Percentiles rank a stretch among this genome's conserved stretches.
These are phyloP conservation scores for Hypanus sabinus DNA, from an alignment of 2,113 vertebrate species.

Conservation along the genomic window DNA sequence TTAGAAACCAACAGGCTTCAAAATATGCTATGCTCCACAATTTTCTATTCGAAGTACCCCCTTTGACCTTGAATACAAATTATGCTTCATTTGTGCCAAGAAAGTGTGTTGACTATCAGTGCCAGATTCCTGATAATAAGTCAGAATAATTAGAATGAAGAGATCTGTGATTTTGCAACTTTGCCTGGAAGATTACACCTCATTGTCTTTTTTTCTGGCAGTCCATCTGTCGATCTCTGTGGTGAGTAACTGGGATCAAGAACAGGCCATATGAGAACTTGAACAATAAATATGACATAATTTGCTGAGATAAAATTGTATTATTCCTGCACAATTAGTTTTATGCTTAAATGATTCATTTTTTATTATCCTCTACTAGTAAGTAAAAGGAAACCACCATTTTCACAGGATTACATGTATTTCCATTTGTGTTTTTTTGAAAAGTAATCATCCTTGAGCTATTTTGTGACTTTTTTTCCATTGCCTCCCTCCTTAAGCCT, in stretches of 20 bases:
- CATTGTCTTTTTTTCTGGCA: neutral
- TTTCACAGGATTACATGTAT: neutral
- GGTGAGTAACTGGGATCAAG: neutral
- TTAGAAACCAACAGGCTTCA: neutral
- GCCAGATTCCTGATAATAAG: neutral
- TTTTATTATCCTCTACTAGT: neutral
- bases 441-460: neutral
- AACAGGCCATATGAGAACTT: neutral
- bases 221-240: neutral
- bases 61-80: neutral
- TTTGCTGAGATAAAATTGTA: neutral
- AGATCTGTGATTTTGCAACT: neutral
- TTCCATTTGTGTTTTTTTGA: neutral
- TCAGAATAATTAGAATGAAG: neutral
- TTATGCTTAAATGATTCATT: neutral
- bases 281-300: neutral
- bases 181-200: neutral
- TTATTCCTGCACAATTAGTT: neutral
- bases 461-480: neutral
- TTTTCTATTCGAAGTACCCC: neutral
- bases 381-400: neutral
- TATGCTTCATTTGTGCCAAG: neutral
- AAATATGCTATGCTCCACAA: neutral
- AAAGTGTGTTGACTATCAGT: neutral
- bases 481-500: neutral